Base-by-base conservation (phyloP, 2,113 vertebrate genomes). In the Lucifuga dentata region DNA sequence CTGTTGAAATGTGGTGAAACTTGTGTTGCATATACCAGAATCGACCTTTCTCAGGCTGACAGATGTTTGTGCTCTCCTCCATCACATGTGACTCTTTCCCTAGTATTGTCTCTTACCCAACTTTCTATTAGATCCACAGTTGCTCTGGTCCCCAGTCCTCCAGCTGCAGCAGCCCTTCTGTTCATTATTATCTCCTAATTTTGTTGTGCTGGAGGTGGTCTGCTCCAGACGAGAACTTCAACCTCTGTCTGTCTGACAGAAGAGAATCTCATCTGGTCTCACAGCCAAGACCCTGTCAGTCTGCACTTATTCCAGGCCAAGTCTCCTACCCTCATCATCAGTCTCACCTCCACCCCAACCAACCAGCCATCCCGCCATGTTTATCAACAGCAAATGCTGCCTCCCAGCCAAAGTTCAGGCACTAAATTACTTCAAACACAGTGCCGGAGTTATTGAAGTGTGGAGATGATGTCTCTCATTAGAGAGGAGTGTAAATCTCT, bases 391-490 rank as follows among this genome's bases (percentile, higher is more conserved):
- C 68, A 29, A 7, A 29, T 71, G 67, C 80, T 70, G 62, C 81
- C 56, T 75, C 45, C 66, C 67, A 68, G 59, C 53, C 80, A 71
- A 65, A 81, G 35, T 67, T 45, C 62, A 61, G 53, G 49, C 69
- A 26, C 53, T 77, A 29, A 84, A 84, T 72, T 44, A 23, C 75
- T 56, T 68, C 44, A 65, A 81, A 69, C 53, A 77, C 59, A 78
- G 78, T 69, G 73, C 61, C 2, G 66, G 72, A 62, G 72, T 75
- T 79, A 83, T 81, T 79, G 55, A 75, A 82, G 65, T 73, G 60
- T 67, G 63, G 68, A 80, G 86, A 78, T 19, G 57, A 60, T 90
- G 88, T 89, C 86, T 91, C 80, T 89, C 77, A 89, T 91, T 89
- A 91, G 81, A 65, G 32, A 16, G 60, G 78, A 50, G 78, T 80